These are phyloP conservation scores for Enteromius unitaeniatus DNA, from an alignment of 2,797 vertebrate genomes.

Conservation along the genomic window DNA sequence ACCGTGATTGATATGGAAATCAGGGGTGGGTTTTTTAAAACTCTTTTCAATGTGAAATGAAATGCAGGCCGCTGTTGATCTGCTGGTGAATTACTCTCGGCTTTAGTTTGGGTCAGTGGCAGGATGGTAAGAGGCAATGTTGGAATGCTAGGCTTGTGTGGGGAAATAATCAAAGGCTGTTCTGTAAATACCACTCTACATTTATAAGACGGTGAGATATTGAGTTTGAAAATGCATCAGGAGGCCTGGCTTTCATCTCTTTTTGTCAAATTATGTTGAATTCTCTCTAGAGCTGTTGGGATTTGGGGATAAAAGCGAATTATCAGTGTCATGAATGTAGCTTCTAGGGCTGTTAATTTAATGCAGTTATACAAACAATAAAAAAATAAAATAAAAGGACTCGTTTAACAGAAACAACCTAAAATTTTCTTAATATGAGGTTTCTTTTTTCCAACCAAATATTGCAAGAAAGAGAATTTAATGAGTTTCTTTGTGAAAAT, in stretches of 20 bases:
- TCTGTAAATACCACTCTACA: conserved; percentile 40
- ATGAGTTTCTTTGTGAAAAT: neutral
- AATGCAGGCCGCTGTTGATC: conserved; percentile 56
- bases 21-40: conserved; percentile 32
- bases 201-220: conserved; percentile 27
- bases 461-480: neutral
- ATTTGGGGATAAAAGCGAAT: neutral
- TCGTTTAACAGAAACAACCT: neutral
- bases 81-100: conserved; percentile 44
- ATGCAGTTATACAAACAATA: neutral
- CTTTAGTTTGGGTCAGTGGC: conserved; percentile 45
- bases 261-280: conserved; percentile 26
- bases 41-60: conserved; percentile 59
- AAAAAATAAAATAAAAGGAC: neutral
- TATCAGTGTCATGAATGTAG: neutral
- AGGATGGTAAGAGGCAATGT: conserved; percentile 42
- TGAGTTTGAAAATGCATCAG: conserved; percentile 19
- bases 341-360: neutral
- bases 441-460: neutral
- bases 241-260: conserved; percentile 35
- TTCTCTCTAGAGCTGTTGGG: neutral
- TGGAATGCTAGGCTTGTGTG: conserved; percentile 2
- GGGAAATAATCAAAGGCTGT: conserved; percentile 53
- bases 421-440: too few species aligned
- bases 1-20: conserved; percentile 72